Base-by-base conservation (phyloP, 92 coral and sea anemone species). In the Bergia puertoricense region DNA sequence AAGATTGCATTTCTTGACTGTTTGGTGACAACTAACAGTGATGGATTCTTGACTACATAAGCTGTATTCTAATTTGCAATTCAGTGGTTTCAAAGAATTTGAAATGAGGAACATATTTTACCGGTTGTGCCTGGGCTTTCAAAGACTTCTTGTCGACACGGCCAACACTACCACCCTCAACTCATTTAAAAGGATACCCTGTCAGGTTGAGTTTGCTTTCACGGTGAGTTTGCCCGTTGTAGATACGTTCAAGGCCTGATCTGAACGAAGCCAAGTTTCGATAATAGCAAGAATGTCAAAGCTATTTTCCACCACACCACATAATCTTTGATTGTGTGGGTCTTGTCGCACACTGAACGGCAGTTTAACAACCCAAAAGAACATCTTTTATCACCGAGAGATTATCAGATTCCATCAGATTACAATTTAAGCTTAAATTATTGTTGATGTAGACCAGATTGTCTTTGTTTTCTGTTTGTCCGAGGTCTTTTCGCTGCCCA, bases 241-340 rank as follows among this genome's bases (percentile, higher is more conserved):
- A 68, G 8, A 68, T 45, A 85, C 65, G 16, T 73, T 48, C 16
- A 20, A 78, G 54, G 73, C 89, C 16, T 59, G 59, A 74, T 37
- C 62, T 48, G 66, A 22, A 15, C 71, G 89, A 85, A 85, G 89
- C 89, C 89, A 85, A 46, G 81, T 85, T 85, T 85, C 89, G 30
- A 81, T 85, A 73, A 85, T 72, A 45, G 81, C 81, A 67, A 67
- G 54, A 44, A 85, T 68, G 40, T 85, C 89, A 72, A 85, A 48
- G 73, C 73, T 39, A 48, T 85, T 44, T 46, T 85, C 81, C 30
- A 30, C 30, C 30, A 30, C 39, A 85, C 89, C 23, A 85, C 89
- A 51, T 73, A 72, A 72, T 85, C 81, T 23, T 85, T 85, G 48
- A 85, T 85, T 22, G 22, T 46, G 68, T 46, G 76, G n/a, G 89